phyloP scores from a whole-genome alignment of 2,888 invertebrate species.

The Drosophila conformis region DNA sequence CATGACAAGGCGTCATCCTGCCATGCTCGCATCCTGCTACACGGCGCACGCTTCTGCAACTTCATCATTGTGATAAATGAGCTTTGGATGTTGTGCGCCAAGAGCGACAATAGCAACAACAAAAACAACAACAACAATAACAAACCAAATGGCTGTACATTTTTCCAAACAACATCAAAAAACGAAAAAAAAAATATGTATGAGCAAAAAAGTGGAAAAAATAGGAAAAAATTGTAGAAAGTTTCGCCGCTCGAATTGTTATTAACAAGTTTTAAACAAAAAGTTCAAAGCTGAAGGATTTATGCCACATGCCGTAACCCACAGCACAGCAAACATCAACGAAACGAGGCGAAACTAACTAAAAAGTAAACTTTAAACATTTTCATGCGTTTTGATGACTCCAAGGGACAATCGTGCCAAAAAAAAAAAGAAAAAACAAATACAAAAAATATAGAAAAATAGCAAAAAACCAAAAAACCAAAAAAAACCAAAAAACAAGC shows the following conservation, averaged over 20 bases:
- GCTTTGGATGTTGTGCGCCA: conserved; percentile 52
- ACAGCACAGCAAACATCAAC: conserved; percentile 15
- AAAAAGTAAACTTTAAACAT: conserved; percentile 64
- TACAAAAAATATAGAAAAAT: background rate
- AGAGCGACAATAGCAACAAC: conserved; percentile 34
- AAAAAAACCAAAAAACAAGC: background rate
- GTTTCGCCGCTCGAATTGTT: conserved; percentile 63
- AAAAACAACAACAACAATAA: conserved; percentile 13
- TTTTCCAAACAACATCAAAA: conserved; percentile 32
- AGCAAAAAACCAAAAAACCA: too few species aligned
- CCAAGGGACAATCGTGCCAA: conserved; percentile 14
- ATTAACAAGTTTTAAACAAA: conserved; percentile 68
- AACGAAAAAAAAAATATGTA: conserved; percentile 7
- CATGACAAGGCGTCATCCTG: conserved; percentile 50
- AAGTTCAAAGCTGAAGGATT: conserved; percentile 71
- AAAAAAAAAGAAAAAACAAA: conserved; percentile 8
- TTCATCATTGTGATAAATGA: conserved; percentile 74
- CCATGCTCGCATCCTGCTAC: conserved; percentile 25
- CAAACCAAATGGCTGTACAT: conserved; percentile 33
- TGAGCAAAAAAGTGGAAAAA: background rate
- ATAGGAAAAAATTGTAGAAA: conserved; percentile 34
- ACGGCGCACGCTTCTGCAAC: conserved; percentile 52
- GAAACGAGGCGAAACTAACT: conserved; percentile 55
- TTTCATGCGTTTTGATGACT: conserved; percentile 59
- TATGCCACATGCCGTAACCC: conserved; percentile 48